phyloP scores from a whole-genome alignment of 2,888 invertebrate species.

The Diarsia brunnea region DNA sequence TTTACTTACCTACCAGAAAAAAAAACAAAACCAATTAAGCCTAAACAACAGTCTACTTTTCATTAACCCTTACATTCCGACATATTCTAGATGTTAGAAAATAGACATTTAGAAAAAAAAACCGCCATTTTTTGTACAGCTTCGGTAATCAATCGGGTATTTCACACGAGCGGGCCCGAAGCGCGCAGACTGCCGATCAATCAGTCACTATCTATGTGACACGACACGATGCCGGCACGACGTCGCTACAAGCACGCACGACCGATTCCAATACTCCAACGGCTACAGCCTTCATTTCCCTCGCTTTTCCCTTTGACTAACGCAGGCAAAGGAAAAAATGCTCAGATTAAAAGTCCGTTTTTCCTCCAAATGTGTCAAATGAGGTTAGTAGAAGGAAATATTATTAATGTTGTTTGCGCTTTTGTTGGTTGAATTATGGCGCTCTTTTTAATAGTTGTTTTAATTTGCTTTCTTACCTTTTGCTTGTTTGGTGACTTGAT shows the following conservation, averaged over 20 bases:
- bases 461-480: slow-evolving; percentile 14
- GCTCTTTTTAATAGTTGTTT: slow-evolving; percentile 28
- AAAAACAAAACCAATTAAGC: background rate
- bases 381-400: slow-evolving; percentile 57
- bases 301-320: slow-evolving; percentile 54
- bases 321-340: slow-evolving; percentile 47
- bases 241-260: slow-evolving; percentile 44
- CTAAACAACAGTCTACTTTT: slow-evolving; percentile 16
- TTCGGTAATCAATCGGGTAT: slow-evolving; percentile 61
- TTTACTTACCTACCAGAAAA: background rate
- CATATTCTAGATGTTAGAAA: no score
- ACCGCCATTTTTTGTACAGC: slow-evolving; percentile 33
- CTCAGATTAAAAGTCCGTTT: slow-evolving; percentile 54
- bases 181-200: slow-evolving; percentile 65
- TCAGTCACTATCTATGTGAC: slow-evolving; percentile 66
- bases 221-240: slow-evolving; percentile 60
- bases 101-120: slow-evolving; percentile 21
- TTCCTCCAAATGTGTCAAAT: slow-evolving; percentile 59
- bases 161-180: slow-evolving; percentile 46
- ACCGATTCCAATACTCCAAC: slow-evolving; percentile 45
- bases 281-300: slow-evolving; percentile 39
- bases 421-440: slow-evolving; percentile 31
- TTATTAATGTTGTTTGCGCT: slow-evolving; percentile 50
- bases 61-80: slow-evolving; percentile 8
- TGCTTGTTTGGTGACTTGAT: slow-evolving; percentile 16